Conservation (phyloP, 2,888 invertebrate species). For the Cetonia aurata region DNA sequence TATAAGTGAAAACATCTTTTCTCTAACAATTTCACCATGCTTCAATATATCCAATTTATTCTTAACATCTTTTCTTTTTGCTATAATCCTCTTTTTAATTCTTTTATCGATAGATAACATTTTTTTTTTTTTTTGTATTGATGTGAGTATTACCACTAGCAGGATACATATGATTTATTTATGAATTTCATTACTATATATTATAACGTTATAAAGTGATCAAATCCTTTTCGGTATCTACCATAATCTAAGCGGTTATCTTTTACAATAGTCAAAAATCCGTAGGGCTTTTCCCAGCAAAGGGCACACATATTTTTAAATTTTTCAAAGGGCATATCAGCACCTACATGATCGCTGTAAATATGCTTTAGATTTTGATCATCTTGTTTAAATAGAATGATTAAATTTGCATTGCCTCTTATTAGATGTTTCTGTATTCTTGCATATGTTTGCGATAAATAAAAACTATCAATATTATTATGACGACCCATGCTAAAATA, state of each 20-base stretch:
- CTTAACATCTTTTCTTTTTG: slow-evolving; percentile 7
- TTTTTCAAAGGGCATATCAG: slow-evolving; percentile 49
- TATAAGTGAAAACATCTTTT: slow-evolving; percentile 26
- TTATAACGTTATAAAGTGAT: too few relatives aligned
- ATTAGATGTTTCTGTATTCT: slow-evolving; percentile 59
- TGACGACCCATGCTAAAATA: slow-evolving; percentile 51
- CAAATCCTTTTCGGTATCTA: slow-evolving; percentile 10
- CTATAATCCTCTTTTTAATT: background rate
- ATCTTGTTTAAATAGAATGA: slow-evolving; percentile 62
- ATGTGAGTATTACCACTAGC: background rate
- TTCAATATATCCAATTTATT: slow-evolving; percentile 22
- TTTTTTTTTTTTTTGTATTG: background rate
- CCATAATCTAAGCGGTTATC: slow-evolving; percentile 52
- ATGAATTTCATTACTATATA: too few relatives aligned
- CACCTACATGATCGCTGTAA: slow-evolving; percentile 44
- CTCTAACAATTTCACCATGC: slow-evolving; percentile 26
- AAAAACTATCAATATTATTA: slow-evolving; percentile 57
- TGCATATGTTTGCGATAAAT: slow-evolving; percentile 59
- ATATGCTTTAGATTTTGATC: slow-evolving; percentile 56
- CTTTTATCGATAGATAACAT: background rate
- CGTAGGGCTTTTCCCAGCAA: slow-evolving; percentile 57
- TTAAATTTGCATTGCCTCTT: slow-evolving; percentile 60
- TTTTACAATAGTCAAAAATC: slow-evolving; percentile 56
- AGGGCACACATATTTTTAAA: slow-evolving; percentile 55
- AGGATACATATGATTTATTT: too few relatives aligned